Evolutionary conservation across 2,797 vertebrate genomes (phyloP).

Genomic region (Enteromius radiatus): DNA sequence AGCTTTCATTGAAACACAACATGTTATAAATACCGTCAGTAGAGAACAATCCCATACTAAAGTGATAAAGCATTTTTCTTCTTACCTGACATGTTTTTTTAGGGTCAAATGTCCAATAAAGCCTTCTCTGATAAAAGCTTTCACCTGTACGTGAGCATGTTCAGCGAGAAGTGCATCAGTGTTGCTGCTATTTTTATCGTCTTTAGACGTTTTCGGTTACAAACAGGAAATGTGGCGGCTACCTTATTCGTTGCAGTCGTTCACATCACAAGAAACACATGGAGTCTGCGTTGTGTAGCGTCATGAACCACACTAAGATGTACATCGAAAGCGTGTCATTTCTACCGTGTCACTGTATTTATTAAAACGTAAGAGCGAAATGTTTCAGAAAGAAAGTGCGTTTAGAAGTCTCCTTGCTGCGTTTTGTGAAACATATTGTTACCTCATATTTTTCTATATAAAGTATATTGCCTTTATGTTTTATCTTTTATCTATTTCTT

Average conservation of each 20-base stretch:
- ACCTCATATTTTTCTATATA: background rate
- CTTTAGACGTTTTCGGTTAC: slow-evolving; percentile 76
- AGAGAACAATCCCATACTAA: background rate
- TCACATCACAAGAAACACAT: slow-evolving; percentile 48
- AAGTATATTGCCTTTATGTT: background rate
- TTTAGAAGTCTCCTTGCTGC: background rate
- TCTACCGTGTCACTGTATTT: background rate
- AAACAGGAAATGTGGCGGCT: slow-evolving; percentile 79
- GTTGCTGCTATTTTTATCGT: slow-evolving; percentile 75
- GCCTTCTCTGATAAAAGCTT: background rate
- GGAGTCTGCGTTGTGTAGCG: slow-evolving; percentile 1
- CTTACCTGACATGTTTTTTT: background rate
- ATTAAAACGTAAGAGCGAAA: background rate
- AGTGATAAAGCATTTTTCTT: background rate
- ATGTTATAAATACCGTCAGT: background rate
- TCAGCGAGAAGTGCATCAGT: slow-evolving; percentile 42
- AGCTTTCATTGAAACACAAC: background rate
- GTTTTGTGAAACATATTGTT: background rate
- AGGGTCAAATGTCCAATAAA: slow-evolving; percentile 12
- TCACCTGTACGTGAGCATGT: slow-evolving; percentile 35
- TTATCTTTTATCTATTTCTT: background rate
- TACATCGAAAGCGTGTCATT: background rate
- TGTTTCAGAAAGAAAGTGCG: background rate
- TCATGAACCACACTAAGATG: slow-evolving; percentile 6
- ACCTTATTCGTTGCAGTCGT: slow-evolving; percentile 70